phyloP scores from a whole-genome alignment of 2,888 invertebrate species.

The Halictus quadricinctus region DNA sequence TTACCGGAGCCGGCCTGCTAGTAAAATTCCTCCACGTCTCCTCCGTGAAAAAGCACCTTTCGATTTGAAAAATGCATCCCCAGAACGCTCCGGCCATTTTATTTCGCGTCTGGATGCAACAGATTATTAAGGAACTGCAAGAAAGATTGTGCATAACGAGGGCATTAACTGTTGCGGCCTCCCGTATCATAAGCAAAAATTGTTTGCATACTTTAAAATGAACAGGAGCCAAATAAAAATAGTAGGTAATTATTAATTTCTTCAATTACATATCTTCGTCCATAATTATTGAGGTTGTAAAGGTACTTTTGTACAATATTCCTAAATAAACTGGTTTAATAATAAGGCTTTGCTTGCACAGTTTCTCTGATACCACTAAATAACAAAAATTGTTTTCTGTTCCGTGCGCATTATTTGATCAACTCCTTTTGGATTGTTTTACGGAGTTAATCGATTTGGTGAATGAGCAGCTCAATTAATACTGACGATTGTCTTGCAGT shows the following conservation, averaged over 20 bases:
- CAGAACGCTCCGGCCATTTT: background rate
- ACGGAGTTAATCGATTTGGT: background rate
- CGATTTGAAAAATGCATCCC: constrained; percentile 6
- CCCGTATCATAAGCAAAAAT: background rate
- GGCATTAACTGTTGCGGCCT: background rate
- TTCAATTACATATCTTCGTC: no score
- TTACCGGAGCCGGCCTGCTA: constrained; percentile 11
- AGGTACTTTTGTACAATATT: no score
- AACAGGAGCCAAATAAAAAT: no score
- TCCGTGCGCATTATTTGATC: background rate
- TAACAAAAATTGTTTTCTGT: no score
- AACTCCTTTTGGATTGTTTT: background rate
- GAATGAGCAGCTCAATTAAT: background rate
- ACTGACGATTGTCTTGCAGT: background rate
- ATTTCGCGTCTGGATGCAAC: background rate
- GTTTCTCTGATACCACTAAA: no score
- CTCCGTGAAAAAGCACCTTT: background rate
- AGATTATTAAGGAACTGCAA: constrained; percentile 1
- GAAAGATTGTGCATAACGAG: background rate
- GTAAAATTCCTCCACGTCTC: background rate
- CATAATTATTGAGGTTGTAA: no score
- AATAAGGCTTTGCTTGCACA: no score
- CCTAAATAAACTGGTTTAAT: no score
- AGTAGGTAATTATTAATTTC: no score
- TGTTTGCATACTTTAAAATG: no score